Conservation (phyloP, 2,113 vertebrate species). For the Syrmaticus mikado region DNA sequence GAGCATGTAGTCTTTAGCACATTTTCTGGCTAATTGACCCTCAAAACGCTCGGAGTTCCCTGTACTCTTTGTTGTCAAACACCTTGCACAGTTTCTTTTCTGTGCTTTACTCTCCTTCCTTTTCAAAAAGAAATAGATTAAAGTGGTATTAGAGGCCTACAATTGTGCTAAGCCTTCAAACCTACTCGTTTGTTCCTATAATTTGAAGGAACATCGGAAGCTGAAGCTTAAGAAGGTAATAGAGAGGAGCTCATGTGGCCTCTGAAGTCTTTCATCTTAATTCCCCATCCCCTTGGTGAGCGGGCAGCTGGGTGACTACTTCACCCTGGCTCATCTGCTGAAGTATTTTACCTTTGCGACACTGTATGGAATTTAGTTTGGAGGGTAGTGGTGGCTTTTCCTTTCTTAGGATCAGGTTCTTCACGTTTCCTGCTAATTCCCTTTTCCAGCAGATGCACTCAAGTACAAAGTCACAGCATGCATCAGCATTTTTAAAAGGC, state of each 20-base stretch:
- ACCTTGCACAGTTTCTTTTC: slow-evolving; percentile 81
- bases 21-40: slow-evolving; percentile 90
- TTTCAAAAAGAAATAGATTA: slow-evolving; percentile 65
- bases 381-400: neutral
- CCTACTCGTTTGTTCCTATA: slow-evolving; percentile 47
- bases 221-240: slow-evolving; percentile 64
- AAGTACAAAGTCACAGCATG: neutral
- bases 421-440: neutral
- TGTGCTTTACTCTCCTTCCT: slow-evolving; percentile 13
- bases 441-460: neutral
- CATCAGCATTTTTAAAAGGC: neutral
- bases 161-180: slow-evolving; percentile 60
- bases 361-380: neutral
- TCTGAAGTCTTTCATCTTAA: slow-evolving; percentile 50
- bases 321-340: neutral
- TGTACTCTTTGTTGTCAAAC: slow-evolving; percentile 77
- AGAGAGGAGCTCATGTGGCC: slow-evolving; percentile 44
- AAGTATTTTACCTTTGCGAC: neutral
- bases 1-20: slow-evolving; percentile 80
- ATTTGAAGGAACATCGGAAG: slow-evolving; percentile 70
- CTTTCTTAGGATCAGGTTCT: neutral
- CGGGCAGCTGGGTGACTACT: neutral
- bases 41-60: slow-evolving; percentile 82
- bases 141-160: slow-evolving; percentile 62
- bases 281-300: neutral